Evolutionary conservation across 1,140 invertebrate genomes (phyloP).

Genomic region (Goniozus legneri): DNA sequence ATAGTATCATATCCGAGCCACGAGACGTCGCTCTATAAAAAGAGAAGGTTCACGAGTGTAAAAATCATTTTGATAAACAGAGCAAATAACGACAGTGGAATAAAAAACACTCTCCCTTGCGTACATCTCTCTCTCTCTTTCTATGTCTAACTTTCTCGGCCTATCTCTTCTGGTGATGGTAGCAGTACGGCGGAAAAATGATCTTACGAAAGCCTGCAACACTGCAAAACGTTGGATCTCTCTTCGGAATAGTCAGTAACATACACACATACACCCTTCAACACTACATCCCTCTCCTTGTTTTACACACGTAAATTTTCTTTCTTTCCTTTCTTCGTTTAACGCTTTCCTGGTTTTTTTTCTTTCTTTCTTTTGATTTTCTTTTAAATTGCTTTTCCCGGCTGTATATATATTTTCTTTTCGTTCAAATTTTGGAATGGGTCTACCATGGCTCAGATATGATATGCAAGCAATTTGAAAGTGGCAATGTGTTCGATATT

Average conservation of each 20-base stretch:
- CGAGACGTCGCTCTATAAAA: conserved; percentile 39
- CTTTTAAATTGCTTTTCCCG: conserved; percentile 42
- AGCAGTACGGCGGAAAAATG: conserved; percentile 10
- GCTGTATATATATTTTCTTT: too few relatives aligned
- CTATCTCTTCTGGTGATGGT: too few relatives aligned
- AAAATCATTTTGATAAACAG: conserved; percentile 9
- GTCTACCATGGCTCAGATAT: conserved; percentile 64
- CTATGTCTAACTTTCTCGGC: background rate
- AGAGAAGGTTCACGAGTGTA: too few relatives aligned
- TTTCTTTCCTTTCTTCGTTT: conserved; percentile 20
- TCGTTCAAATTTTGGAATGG: conserved; percentile 45
- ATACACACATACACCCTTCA: background rate
- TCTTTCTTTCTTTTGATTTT: conserved; percentile 21
- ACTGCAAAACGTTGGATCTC: conserved; percentile 12
- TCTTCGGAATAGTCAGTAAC: background rate
- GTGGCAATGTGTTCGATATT: conserved; percentile 59
- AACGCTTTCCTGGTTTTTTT: conserved; percentile 22
- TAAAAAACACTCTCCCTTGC: background rate
- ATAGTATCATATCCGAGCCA: conserved; percentile 65
- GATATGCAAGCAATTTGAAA: conserved; percentile 61
- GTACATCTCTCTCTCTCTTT: background rate
- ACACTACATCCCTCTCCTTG: too few relatives aligned
- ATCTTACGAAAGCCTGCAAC: conserved; percentile 24
- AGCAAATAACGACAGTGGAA: conserved; percentile 17
- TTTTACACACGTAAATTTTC: too few relatives aligned